Conservation (phyloP, 2,113 vertebrate genomes). For the Podarcis cretensis region DNA sequence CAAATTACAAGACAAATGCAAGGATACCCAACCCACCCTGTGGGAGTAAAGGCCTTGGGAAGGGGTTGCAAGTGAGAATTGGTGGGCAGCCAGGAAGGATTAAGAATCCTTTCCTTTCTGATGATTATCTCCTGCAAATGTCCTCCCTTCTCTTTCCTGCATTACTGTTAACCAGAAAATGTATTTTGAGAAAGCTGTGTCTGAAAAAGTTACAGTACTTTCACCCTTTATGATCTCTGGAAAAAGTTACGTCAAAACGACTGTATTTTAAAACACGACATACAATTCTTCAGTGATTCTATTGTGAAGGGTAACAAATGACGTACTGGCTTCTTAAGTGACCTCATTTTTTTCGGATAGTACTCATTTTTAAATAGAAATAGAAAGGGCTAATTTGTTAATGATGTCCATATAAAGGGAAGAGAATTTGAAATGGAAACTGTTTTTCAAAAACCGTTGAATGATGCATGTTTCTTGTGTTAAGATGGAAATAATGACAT, state of each 20-base stretch:
- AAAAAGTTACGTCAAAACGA: neutral
- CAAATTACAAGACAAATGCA: neutral
- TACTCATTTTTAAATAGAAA: conserved; percentile 5
- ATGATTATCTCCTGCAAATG: neutral
- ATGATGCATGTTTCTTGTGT: neutral
- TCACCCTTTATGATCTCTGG: neutral
- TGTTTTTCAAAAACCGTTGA: neutral
- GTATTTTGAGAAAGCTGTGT: neutral
- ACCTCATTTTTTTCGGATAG: neutral
- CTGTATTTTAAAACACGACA: neutral
- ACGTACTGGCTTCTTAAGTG: neutral
- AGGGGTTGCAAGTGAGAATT: neutral
- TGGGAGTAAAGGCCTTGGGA: neutral
- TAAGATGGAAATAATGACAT: neutral
- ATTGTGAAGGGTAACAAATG: neutral
- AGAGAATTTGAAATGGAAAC: neutral
- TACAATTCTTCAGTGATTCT: neutral
- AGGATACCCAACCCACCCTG: neutral
- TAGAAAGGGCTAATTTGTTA: neutral
- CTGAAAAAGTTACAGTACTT: neutral
- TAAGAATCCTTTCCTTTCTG: too few relatives aligned
- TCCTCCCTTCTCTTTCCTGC: neutral
- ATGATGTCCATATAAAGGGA: neutral
- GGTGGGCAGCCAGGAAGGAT: too few relatives aligned
- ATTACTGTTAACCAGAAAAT: neutral